Percentiles rank a stretch among this genome's conserved stretches.
These are phyloP conservation scores for Oncorhynchus keta DNA, from an alignment of 2,113 vertebrate genomes.

Conservation along the genomic window DNA sequence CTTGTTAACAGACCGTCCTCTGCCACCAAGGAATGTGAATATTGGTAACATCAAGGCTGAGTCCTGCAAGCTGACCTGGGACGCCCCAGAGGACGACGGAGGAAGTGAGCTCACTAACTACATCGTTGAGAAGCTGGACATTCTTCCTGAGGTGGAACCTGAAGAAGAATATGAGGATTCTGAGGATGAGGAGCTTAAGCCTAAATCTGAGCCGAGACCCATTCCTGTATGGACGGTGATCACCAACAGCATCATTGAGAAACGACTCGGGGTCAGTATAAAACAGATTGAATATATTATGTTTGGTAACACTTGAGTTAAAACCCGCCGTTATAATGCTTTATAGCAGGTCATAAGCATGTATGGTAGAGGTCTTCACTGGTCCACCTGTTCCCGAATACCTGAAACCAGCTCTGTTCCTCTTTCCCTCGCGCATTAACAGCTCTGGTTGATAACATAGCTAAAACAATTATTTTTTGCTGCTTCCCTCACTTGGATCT, in stretches of 20 bases:
- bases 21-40: conserved; percentile 87
- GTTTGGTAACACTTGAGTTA: not conserved
- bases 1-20: conserved; percentile 84
- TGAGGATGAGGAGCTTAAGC: conserved; percentile 72
- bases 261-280: conserved; percentile 81
- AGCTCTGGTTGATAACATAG: no score
- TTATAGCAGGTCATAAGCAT: no score
- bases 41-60: conserved; percentile 90
- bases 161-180: conserved; percentile 56
- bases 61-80: conserved; percentile 90
- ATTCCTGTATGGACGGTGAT: conserved; percentile 82
- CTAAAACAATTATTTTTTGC: no score
- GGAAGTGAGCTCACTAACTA: conserved; percentile 97
- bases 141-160: conserved; percentile 30
- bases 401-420: no score
- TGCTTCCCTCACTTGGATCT: no score
- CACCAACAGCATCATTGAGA: conserved; percentile 85
- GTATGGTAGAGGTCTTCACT: no score
- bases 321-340: not conserved
- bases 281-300: not conserved
- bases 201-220: no score
- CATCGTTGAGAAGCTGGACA: conserved; percentile 87
- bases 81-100: conserved; percentile 87
- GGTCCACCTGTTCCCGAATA: no score
- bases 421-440: no score